Base-by-base conservation (phyloP, 1,140 invertebrate genomes). In the Goniozus legneri region DNA sequence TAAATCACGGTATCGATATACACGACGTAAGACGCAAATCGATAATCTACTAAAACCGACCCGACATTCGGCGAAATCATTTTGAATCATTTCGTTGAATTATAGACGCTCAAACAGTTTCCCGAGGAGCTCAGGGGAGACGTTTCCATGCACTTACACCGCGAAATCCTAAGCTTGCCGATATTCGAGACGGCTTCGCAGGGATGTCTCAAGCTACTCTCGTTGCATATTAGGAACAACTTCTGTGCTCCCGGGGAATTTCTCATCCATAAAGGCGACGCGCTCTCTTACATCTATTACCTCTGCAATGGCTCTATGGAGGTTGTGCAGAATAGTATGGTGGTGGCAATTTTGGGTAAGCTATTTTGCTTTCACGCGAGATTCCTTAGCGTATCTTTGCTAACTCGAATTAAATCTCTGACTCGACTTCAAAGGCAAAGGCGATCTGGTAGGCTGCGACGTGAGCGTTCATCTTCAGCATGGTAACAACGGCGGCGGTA, bases 1-100 rank as follows among this genome's bases (percentile, higher is more conserved):
- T 98, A 31, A 98, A 97, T 65, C 96, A 98, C 73, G 97, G 97
- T 22, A 98, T 99, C 54, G 95, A 99, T 69, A 95, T 97, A 75
- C 92, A 97, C 62, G 91, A 95, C 83, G 92, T 94, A 75, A n/a
- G n/a, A n/a, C n/a, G n/a, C n/a, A n/a, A n/a, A n/a, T n/a, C n/a
- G n/a, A n/a, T n/a, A n/a, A n/a, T n/a, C n/a, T n/a, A n/a, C n/a
- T n/a, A n/a, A n/a, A n/a, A n/a, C n/a, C n/a, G n/a, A n/a, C n/a
- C n/a, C n/a, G n/a, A n/a, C n/a, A n/a, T n/a, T n/a, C n/a, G n/a
- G n/a, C n/a, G n/a, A n/a, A n/a, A n/a, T n/a, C n/a, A n/a, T n/a
- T n/a, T n/a, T n/a, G n/a, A n/a, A n/a, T n/a, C n/a, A n/a, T n/a
- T n/a, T n/a, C n/a, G n/a, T n/a, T n/a, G n/a, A n/a, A 32, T 63